Conservation (phyloP, 2,797 vertebrate genomes). For the Sparus aurata region DNA sequence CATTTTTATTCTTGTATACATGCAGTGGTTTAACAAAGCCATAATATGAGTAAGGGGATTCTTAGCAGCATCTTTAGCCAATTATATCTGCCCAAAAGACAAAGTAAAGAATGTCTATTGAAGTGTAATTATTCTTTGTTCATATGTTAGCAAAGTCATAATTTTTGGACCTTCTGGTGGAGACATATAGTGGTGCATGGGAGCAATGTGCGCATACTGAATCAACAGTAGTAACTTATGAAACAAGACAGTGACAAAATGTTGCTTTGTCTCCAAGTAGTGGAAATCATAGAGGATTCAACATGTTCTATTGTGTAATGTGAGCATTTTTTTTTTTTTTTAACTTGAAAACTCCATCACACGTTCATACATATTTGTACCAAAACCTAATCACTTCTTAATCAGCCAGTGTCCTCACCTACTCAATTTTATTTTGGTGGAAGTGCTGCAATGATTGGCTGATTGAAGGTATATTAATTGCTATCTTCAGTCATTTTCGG, state of each 20-base stretch:
- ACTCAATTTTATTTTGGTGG: neutral
- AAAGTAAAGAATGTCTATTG: neutral
- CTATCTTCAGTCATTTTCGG: too few relatives aligned
- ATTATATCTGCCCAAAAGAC: neutral
- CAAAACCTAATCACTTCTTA: neutral
- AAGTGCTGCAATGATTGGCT: too few relatives aligned
- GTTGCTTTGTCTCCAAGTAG: neutral
- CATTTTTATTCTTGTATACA: slow-evolving; percentile 5
- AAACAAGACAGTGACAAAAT: neutral
- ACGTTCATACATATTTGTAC: neutral
- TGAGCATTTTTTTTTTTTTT: neutral
- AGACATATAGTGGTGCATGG: too few relatives aligned
- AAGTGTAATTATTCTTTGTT: neutral
- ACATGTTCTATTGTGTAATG: neutral
- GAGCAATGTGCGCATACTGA: neutral
- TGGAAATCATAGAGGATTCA: neutral
- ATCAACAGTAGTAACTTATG: neutral
- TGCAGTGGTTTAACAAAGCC: neutral
- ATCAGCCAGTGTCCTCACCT: neutral
- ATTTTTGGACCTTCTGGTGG: neutral
- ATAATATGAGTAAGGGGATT: neutral
- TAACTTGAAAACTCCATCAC: neutral
- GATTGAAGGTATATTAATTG: too few relatives aligned
- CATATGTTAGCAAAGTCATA: neutral
- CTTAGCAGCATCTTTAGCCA: neutral